Evolutionary conservation across 2,888 invertebrate species (phyloP), one percentile per base, ranked within the genome.

Genomic region (Drosophila quinaria): DNA sequence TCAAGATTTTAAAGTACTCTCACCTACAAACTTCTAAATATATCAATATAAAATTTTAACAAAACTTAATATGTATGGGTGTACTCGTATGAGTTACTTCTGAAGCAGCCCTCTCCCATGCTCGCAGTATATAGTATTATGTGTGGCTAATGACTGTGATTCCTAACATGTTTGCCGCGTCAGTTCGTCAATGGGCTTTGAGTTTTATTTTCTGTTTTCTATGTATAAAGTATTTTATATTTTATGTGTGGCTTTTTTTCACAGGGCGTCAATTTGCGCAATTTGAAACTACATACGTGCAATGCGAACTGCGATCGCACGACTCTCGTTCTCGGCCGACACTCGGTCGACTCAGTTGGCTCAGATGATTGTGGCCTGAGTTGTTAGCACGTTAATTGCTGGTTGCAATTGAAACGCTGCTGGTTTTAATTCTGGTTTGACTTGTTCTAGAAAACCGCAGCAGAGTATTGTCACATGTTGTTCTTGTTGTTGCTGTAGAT

Each of bases 351-450:
- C 39, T 50, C 52, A 35, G 29, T 44, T 56, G 41, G 47, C 52
- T 42, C 56, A 35, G 5, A 39, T 49, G 37, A 25, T 9, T 15
- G 15, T 22, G 35, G 15, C 10, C n/a, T 11, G 35, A 60, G 29
- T 60, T 58, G 72, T 67, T 66, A 35, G 71, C 67, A 17, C 33
- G 35, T 41, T 75, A 78, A 75, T 78, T 72, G 77, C 55, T 44
- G 25, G 71, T 29, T n/a, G 78, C 63, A 64, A 60, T 74, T 56
- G 51, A 31, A 47, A 44, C 37, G 9, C 42, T 50, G 15, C 58
- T 49, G 29, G 31, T 37, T 39, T 49, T n/a, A 22, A 50, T 68
- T 69, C 77, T 67, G 73, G 78, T 78, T 73, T 66, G 73, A 78
- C 78, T 80, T 47, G 78, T 78, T 81, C 65, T 41, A 39, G 25